These are phyloP conservation scores for Thera britannica DNA, from an alignment of 2,888 invertebrate species.

Conservation along the genomic window DNA sequence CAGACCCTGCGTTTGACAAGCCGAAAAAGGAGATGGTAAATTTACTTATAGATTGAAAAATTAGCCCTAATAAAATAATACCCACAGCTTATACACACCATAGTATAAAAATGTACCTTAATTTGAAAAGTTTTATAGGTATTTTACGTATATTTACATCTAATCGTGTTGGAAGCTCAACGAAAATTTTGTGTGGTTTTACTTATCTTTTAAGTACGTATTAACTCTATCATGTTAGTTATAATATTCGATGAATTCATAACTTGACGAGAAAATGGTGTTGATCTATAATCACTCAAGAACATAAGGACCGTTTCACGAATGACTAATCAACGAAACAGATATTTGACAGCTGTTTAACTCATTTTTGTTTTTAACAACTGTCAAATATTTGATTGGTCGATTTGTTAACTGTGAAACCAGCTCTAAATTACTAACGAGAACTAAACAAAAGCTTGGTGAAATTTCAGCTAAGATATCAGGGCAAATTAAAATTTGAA, in stretches of 20 bases:
- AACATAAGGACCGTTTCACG: not conserved
- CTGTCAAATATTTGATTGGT: too few relatives aligned
- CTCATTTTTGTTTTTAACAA: too few relatives aligned
- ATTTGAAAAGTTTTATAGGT: conserved; percentile 19
- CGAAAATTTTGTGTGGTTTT: conserved; percentile 82
- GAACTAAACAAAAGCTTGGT: conserved; percentile 20
- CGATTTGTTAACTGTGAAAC: too few relatives aligned
- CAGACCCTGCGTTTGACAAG: too few relatives aligned
- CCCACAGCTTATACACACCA: too few relatives aligned
- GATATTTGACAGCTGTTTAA: too few relatives aligned
- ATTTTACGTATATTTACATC: conserved; percentile 74
- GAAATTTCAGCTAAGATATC: conserved; percentile 22
- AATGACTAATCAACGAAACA: too few relatives aligned
- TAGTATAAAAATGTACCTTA: not conserved
- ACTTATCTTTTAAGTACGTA: conserved; percentile 55
- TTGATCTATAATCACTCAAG: not conserved
- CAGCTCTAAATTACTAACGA: not conserved
- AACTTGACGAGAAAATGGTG: conserved; percentile 19
- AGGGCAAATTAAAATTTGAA: not conserved
- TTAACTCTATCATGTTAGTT: conserved; percentile 49
- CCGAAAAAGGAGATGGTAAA: too few relatives aligned
- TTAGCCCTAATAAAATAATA: too few relatives aligned
- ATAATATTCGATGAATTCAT: conserved; percentile 47
- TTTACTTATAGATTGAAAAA: too few relatives aligned
- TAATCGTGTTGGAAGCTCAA: conserved; percentile 86